phyloP scores from a whole-genome alignment of 1,140 invertebrate genomes.

The Drosophila seguyi region DNA sequence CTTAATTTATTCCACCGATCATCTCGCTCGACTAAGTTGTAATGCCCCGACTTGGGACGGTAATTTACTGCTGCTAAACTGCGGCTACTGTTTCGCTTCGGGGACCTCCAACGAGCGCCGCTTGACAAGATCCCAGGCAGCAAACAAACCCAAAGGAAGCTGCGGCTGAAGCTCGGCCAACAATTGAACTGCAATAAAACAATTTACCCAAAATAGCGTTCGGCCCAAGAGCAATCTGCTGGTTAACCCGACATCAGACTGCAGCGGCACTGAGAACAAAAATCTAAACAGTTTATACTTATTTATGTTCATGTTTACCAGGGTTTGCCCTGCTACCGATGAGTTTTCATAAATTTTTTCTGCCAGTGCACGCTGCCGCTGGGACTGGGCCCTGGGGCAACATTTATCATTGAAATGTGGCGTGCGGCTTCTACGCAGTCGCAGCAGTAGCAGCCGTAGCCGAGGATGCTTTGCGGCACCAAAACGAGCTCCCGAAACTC shows the following conservation, averaged over 20 bases:
- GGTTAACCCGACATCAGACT: slow-evolving; percentile 42
- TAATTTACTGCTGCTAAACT: slow-evolving; percentile 58
- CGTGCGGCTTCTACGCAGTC: slow-evolving; percentile 75
- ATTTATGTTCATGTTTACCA: background rate
- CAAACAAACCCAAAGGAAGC: slow-evolving; percentile 65
- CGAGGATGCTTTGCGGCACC: slow-evolving; percentile 75
- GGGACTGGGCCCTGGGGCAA: slow-evolving; percentile 53
- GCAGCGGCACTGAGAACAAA: slow-evolving; percentile 4
- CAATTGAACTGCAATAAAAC: slow-evolving; percentile 84
- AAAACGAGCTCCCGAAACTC: slow-evolving; percentile 76
- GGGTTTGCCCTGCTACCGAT: no score
- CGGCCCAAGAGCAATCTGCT: slow-evolving; percentile 69
- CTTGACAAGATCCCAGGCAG: slow-evolving; percentile 59
- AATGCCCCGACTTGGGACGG: slow-evolving; percentile 24
- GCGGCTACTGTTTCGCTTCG: slow-evolving; percentile 58
- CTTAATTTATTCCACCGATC: slow-evolving; percentile 4
- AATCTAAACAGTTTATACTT: no score
- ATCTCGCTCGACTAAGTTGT: slow-evolving; percentile 17
- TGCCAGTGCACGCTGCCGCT: slow-evolving; percentile 10
- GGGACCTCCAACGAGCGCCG: slow-evolving; percentile 74
- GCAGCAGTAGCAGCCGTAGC: slow-evolving; percentile 37
- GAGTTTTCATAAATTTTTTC: background rate
- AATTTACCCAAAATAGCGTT: slow-evolving; percentile 82
- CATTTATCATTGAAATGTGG: slow-evolving; percentile 84
- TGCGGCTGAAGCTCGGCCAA: slow-evolving; percentile 44